Evolutionary conservation across 2,888 invertebrate genomes (phyloP).

Genomic region (Papilio demoleus): DNA sequence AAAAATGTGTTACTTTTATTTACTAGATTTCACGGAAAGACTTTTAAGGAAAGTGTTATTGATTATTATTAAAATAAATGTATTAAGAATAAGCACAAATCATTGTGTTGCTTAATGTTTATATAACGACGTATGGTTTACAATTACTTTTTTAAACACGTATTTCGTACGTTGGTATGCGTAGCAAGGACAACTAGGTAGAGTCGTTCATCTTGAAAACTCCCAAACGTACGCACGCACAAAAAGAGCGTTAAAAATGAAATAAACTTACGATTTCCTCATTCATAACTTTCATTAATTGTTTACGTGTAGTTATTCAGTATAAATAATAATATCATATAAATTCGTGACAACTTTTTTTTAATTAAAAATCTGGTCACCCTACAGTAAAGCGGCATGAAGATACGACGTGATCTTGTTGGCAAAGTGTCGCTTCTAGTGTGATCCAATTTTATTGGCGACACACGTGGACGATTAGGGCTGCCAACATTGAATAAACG

Average conservation of each 20-base stretch:
- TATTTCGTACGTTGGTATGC: neutral
- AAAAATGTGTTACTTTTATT: neutral
- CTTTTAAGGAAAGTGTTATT: too few species aligned
- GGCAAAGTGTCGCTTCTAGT: constrained; percentile 58
- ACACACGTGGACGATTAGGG: constrained; percentile 41
- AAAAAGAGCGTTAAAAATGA: neutral
- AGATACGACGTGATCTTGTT: constrained; percentile 52
- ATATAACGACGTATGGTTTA: neutral
- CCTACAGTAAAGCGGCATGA: constrained; percentile 45
- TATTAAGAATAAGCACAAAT: too few species aligned
- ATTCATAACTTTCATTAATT: neutral
- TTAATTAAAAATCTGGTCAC: constrained; percentile 11
- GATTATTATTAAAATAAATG: too few species aligned
- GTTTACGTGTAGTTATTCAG: neutral
- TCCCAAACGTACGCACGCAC: neutral
- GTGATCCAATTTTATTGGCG: constrained; percentile 66
- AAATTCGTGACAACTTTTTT: neutral
- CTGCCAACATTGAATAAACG: too few species aligned
- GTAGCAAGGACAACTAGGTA: neutral
- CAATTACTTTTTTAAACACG: neutral
- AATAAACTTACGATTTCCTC: too few species aligned
- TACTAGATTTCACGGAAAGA: too few species aligned
- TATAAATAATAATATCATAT: neutral
- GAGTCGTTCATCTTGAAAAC: neutral
- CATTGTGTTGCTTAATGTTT: neutral